These are phyloP conservation scores for Antitype chi DNA, from an alignment of 2,888 invertebrate species.

Conservation along the genomic window DNA sequence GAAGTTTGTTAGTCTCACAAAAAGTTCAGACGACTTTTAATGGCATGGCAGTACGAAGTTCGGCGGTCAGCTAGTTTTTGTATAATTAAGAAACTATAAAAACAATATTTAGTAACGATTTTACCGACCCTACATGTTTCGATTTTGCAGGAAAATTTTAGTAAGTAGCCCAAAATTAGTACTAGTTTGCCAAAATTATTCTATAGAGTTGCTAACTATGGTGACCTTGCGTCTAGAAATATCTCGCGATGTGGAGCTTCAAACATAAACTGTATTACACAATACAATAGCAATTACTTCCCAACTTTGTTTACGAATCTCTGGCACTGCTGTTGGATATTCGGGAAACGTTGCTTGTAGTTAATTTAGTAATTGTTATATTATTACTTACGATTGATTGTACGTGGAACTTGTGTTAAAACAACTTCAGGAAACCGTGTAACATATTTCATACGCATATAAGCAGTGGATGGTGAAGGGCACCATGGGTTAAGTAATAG, in stretches of 20 bases:
- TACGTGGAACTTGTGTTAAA: not conserved
- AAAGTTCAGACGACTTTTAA: no score
- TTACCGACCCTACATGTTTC: not conserved
- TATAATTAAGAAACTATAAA: not conserved
- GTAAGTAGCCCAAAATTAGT: constrained; percentile 29
- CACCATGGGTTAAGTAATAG: no score
- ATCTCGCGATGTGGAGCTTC: constrained; percentile 39
- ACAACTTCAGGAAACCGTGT: not conserved
- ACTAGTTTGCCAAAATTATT: constrained; percentile 42
- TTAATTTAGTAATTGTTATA: constrained; percentile 24
- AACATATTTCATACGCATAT: not conserved
- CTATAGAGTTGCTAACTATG: constrained; percentile 32
- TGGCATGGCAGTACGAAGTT: no score
- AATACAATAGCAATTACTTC: constrained; percentile 46
- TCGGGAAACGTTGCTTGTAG: constrained; percentile 15
- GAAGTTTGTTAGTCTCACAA: no score
- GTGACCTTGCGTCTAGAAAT: constrained; percentile 59
- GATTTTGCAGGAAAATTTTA: not conserved
- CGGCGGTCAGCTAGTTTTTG: no score
- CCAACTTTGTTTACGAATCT: constrained; percentile 44
- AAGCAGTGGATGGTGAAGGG: not conserved
- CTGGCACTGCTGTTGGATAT: constrained; percentile 20
- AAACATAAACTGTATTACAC: constrained; percentile 39
- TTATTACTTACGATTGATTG: not conserved
- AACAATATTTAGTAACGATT: not conserved